These are phyloP conservation scores for Hydrotaea cyrtoneurina DNA, from an alignment of 2,888 invertebrate genomes.

Conservation along the genomic window DNA sequence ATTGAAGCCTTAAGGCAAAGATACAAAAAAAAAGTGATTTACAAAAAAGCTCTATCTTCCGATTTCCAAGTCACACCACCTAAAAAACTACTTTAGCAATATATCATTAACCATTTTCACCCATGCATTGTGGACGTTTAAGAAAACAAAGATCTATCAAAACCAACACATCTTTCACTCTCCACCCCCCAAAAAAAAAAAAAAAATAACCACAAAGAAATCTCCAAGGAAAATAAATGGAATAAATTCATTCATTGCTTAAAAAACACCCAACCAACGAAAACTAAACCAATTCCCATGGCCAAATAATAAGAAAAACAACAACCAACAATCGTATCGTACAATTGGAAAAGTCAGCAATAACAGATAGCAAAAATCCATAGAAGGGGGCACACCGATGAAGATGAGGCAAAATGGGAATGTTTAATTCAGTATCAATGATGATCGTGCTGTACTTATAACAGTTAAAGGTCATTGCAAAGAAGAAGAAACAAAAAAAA, in stretches of 20 bases:
- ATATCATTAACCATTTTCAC: too few species aligned
- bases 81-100: too few species aligned
- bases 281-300: conserved; percentile 70
- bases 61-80: too few species aligned
- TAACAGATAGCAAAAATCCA: conserved; percentile 27
- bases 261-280: conserved; percentile 11
- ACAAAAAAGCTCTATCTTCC: too few species aligned
- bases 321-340: conserved; percentile 44
- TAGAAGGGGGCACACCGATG: background rate
- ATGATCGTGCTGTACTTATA: conserved; percentile 73
- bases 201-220: too few species aligned
- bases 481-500: conserved; percentile 55
- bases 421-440: conserved; percentile 70
- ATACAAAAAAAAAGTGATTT: too few species aligned
- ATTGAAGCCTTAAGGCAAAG: too few species aligned
- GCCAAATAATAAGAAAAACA: conserved; percentile 45
- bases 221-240: background rate
- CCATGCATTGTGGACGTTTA: too few species aligned
- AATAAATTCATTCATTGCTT: conserved; percentile 57
- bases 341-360: conserved; percentile 51
- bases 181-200: too few species aligned
- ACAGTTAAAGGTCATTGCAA: conserved; percentile 73
- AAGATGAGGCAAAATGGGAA: conserved; percentile 51
- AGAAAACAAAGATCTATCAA: background rate
- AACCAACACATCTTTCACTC: conserved; percentile 13